Conservation (phyloP, 2,888 invertebrate genomes). For the Shargacucullia verbasci region DNA sequence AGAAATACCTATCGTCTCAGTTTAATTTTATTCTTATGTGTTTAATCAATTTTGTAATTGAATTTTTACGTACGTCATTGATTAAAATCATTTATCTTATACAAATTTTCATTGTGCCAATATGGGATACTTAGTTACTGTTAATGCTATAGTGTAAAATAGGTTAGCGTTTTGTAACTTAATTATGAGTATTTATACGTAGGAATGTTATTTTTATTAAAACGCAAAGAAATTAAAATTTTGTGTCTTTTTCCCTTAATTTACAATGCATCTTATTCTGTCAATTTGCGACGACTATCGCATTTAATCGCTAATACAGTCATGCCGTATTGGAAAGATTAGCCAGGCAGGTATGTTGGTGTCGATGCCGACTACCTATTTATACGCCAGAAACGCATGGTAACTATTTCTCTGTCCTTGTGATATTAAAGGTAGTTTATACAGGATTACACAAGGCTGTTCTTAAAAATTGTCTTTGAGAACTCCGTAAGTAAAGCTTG, state of each 20-base stretch:
- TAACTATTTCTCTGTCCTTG: too few species aligned
- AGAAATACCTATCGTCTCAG: conserved; percentile 8
- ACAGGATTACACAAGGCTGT: too few species aligned
- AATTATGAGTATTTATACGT: conserved; percentile 76
- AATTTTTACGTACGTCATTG: conserved; percentile 11
- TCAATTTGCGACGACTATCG: too few species aligned
- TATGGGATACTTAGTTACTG: conserved; percentile 67
- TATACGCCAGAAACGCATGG: too few species aligned
- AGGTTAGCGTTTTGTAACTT: conserved; percentile 79
- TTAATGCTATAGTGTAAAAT: conserved; percentile 62
- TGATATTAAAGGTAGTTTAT: too few species aligned
- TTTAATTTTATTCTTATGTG: conserved; percentile 7
- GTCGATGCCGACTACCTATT: too few species aligned
- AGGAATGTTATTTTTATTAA: conserved; percentile 84
- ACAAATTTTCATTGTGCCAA: conserved; percentile 69
- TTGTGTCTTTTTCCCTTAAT: conserved; percentile 22
- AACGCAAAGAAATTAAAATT: conserved; percentile 63
- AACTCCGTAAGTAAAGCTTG: too few species aligned
- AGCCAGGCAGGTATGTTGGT: too few species aligned
- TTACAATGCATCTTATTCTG: too few species aligned
- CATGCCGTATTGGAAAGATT: too few species aligned
- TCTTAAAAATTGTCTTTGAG: too few species aligned
- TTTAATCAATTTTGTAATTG: not conserved
- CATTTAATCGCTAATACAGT: too few species aligned
- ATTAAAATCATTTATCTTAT: conserved; percentile 34